These are phyloP conservation scores for Cheilosia scutellata DNA, from an alignment of 2,888 invertebrate species.

Conservation along the genomic window DNA sequence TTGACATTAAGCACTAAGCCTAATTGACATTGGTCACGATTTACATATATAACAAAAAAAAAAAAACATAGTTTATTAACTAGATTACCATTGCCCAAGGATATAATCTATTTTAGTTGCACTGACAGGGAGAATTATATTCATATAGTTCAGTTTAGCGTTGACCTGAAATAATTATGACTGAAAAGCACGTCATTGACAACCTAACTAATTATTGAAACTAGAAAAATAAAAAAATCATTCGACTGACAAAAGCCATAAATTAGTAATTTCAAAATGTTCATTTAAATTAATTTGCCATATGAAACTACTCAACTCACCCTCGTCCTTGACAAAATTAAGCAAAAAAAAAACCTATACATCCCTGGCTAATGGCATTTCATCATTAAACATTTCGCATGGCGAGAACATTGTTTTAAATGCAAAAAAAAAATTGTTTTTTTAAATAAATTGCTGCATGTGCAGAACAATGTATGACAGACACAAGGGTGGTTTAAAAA, in stretches of 20 bases:
- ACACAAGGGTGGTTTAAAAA: slow-evolving; percentile 4
- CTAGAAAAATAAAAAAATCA: slow-evolving; percentile 5
- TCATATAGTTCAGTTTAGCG: too few relatives aligned
- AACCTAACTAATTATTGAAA: slow-evolving; percentile 17
- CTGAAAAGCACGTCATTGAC: slow-evolving; percentile 21
- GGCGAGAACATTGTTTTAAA: slow-evolving; percentile 35
- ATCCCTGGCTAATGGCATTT: slow-evolving; percentile 50
- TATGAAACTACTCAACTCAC: neutral
- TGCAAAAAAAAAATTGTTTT: slow-evolving; percentile 15
- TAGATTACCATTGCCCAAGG: slow-evolving; percentile 9
- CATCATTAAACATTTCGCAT: slow-evolving; percentile 43
- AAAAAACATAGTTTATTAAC: neutral
- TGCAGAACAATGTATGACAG: slow-evolving; percentile 2
- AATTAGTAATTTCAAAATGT: slow-evolving; percentile 39
- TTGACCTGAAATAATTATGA: too few relatives aligned
- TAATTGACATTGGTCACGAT: slow-evolving; percentile 68
- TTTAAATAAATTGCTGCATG: slow-evolving; percentile 1
- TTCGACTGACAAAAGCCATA: slow-evolving; percentile 3
- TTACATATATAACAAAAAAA: neutral
- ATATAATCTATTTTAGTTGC: slow-evolving; percentile 20
- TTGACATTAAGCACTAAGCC: slow-evolving; percentile 3
- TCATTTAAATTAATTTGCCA: slow-evolving; percentile 53
- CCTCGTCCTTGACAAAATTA: neutral
- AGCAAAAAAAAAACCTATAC: neutral
- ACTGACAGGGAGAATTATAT: too few relatives aligned